Conservation (phyloP, 2,113 vertebrate genomes). For the Eolophus roseicapilla region DNA sequence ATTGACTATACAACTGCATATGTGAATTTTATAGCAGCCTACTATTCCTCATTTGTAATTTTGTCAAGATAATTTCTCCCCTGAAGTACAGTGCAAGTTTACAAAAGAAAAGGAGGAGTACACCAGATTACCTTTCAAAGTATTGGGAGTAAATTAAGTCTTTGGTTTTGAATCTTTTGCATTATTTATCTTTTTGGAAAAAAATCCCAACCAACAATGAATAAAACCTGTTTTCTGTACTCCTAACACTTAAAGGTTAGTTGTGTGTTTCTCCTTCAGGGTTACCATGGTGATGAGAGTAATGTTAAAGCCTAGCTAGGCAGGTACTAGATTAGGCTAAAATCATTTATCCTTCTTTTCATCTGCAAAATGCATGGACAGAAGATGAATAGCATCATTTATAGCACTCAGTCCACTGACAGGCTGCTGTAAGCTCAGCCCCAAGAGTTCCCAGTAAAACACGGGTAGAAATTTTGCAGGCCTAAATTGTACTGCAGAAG, state of each 20-base stretch:
- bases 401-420: not conserved
- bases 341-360: slow-evolving; percentile 1
- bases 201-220: not conserved
- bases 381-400: slow-evolving; percentile 1
- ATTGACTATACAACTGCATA: not conserved
- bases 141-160: not conserved
- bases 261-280: not conserved
- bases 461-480: not conserved
- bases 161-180: not conserved
- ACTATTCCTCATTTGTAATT: not conserved
- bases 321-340: slow-evolving; percentile 17
- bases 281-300: slow-evolving; percentile 20
- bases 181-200: not conserved
- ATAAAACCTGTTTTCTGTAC: not conserved
- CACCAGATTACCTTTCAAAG: not conserved
- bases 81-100: not conserved
- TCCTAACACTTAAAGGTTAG: not conserved
- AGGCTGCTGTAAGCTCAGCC: not conserved
- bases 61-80: not conserved
- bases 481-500: not conserved
- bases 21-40: not conserved
- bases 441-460: not conserved
- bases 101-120: not conserved
- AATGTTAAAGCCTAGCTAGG: not conserved
- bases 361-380: not conserved